Conservation (phyloP, 2,888 invertebrate genomes). For the Lepidocyrtinus sp. region DNA sequence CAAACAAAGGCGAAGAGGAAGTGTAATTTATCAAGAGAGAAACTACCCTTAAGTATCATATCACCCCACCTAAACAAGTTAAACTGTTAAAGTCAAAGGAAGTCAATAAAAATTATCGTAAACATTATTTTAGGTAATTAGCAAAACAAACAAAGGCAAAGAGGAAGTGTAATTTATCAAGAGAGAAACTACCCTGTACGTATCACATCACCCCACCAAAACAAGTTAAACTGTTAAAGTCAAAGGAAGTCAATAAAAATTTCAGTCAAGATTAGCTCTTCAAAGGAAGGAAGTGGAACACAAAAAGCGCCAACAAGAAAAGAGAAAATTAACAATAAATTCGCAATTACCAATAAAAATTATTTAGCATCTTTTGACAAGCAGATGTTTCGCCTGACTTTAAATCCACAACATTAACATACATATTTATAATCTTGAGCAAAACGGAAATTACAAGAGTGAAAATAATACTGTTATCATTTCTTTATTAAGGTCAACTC, state of each 20-base stretch:
- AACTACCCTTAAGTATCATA: too few relatives aligned
- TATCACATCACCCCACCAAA: too few relatives aligned
- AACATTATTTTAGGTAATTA: neutral
- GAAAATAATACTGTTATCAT: neutral
- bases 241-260: too few relatives aligned
- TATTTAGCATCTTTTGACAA: neutral
- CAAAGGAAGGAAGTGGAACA: neutral
- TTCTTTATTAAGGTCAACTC: constrained; percentile 35
- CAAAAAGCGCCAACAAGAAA: neutral
- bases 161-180: too few relatives aligned
- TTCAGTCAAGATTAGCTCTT: too few relatives aligned
- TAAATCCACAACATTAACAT: neutral
- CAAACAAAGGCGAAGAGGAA: too few relatives aligned
- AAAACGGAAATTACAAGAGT: neutral
- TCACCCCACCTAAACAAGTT: too few relatives aligned
- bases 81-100: too few relatives aligned
- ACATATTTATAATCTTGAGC: neutral
- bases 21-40: too few relatives aligned
- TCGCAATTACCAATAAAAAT: constrained; percentile 16
- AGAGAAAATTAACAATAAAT: neutral
- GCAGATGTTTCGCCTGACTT: neutral
- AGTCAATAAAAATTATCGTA: too few relatives aligned
- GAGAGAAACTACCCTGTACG: too few relatives aligned
- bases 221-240: too few relatives aligned
- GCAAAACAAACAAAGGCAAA: neutral